Conservation (phyloP, 2,113 vertebrate genomes). For the Mus musculus region GRCm39 chr11:28785501-28786000, state of each 20-base stretch:
- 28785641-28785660: conserved; percentile 7
- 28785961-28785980: background rate
- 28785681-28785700: background rate
- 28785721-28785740: conserved; percentile 40
- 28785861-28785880: background rate
- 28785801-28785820: conserved; percentile 32
- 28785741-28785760: conserved; percentile 42
- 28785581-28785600: background rate
- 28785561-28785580: conserved; percentile 34
- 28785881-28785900: background rate
- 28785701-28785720: background rate
- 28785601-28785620: background rate
- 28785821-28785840: background rate
- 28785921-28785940: background rate
- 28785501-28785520: conserved; percentile 73
- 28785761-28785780: background rate
- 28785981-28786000: background rate
- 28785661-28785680: conserved; percentile 12
- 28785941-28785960: background rate
- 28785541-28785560: conserved; percentile 47
- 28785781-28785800: conserved; percentile 31
- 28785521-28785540: conserved; percentile 70
- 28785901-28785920: background rate
- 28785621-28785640: background rate
- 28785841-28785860: conserved; percentile 33